These are phyloP conservation scores for Oreochromis tanganicae DNA, from an alignment of 2,113 vertebrate genomes.

Conservation along the genomic window DNA sequence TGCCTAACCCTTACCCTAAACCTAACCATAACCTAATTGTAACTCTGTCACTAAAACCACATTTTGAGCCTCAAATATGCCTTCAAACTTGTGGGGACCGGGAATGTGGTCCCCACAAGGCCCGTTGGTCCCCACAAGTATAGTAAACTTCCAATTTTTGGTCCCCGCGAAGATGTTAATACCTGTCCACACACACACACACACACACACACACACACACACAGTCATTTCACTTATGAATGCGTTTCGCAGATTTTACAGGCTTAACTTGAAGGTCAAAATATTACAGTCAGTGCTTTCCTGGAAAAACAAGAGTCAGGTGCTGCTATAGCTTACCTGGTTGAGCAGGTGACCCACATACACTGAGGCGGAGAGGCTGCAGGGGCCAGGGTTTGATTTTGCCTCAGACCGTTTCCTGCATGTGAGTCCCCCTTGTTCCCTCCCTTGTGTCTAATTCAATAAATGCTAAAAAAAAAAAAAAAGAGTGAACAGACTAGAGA, in stretches of 20 bases:
- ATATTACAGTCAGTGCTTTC: background rate
- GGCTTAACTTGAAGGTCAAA: background rate
- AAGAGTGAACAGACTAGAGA: too few species aligned
- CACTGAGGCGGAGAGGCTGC: background rate
- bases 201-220: background rate
- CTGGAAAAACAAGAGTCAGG: background rate
- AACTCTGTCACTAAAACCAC: background rate
- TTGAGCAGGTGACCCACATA: background rate
- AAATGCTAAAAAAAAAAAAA: background rate
- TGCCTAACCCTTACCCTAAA: background rate
- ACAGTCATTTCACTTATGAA: background rate
- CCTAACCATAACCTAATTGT: background rate
- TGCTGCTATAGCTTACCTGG: background rate
- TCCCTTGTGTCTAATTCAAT: background rate
- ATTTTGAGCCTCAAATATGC: background rate
- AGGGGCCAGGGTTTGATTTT: background rate
- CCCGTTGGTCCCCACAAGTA: fast-evolving
- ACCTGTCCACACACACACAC: background rate
- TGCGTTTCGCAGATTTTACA: background rate
- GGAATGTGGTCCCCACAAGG: background rate
- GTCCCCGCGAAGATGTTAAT: background rate
- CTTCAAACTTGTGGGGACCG: background rate
- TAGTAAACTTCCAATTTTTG: background rate
- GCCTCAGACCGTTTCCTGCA: background rate
- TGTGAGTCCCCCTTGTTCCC: background rate